phyloP scores from a whole-genome alignment of 1,140 invertebrate species.

The Cepaea nemoralis region DNA sequence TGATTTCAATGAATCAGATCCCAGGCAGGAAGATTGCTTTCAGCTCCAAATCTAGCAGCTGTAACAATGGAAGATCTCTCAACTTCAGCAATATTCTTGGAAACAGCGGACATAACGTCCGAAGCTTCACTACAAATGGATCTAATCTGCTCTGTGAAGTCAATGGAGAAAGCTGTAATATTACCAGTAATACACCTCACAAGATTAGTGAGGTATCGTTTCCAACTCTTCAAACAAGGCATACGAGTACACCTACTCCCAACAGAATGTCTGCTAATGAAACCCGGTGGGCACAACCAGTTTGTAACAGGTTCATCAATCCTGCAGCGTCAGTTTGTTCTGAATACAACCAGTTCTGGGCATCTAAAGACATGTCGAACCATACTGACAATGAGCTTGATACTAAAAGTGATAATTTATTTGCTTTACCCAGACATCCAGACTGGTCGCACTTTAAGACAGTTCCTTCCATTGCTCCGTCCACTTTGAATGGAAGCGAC shows the following conservation, averaged over 20 bases:
- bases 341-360: conserved; percentile 24
- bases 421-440: conserved; percentile 54
- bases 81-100: conserved; percentile 33
- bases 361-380: neutral
- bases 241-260: conserved; percentile 66
- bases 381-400: conserved; percentile 41
- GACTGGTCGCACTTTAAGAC: conserved; percentile 62
- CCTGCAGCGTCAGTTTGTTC: conserved; percentile 50
- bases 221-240: conserved; percentile 52
- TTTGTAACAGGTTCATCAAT: conserved; percentile 52
- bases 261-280: conserved; percentile 68
- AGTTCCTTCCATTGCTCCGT: conserved; percentile 50
- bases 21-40: neutral
- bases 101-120: neutral
- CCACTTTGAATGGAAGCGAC: conserved; percentile 45
- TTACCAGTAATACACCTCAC: neutral
- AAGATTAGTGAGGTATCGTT: conserved; percentile 13
- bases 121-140: neutral
- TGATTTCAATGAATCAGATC: neutral
- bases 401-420: conserved; percentile 49
- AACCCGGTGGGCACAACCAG: conserved; percentile 27
- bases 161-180: neutral
- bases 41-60: conserved; percentile 74
- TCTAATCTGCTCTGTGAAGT: neutral
- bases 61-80: conserved; percentile 32